A percentile compares a stretch with the other conserved stretches of the same genome.
phyloP scores from a whole-genome alignment of 2,113 vertebrate species.

The Zosterops lateralis region DNA sequence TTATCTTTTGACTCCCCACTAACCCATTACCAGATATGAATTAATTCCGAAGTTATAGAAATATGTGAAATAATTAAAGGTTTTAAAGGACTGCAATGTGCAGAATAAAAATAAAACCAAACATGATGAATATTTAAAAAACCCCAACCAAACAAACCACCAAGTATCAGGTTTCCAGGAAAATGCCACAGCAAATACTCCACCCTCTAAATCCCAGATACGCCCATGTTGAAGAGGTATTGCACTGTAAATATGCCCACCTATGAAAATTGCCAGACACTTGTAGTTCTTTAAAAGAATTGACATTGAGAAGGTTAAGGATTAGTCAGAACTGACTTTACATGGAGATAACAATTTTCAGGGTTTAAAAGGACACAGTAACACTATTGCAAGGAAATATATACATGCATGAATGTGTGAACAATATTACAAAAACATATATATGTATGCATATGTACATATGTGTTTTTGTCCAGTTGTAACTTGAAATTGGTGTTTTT shows the following conservation, averaged over 20 bases:
- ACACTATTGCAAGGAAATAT: not conserved
- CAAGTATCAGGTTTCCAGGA: not conserved
- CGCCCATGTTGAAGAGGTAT: not conserved
- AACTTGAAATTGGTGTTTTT: not conserved
- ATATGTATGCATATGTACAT: rapidly evolving
- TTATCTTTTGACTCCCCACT: not conserved
- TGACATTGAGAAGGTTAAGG: not conserved
- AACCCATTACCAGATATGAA: not conserved
- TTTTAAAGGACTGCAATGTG: not conserved
- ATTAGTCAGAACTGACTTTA: not conserved
- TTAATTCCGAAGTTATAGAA: not conserved
- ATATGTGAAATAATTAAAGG: not conserved
- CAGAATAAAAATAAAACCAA: not conserved
- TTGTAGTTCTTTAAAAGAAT: not conserved
- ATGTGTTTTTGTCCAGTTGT: not conserved
- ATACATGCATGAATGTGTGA: not conserved
- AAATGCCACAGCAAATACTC: not conserved
- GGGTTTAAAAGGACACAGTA: not conserved
- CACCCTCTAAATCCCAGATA: not conserved
- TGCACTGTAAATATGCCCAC: not conserved
- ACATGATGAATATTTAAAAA: not conserved
- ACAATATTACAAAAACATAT: not conserved
- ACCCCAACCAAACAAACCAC: not conserved
- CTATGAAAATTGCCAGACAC: not conserved
- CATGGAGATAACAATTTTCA: not conserved